phyloP scores from a whole-genome alignment of 2,113 vertebrate genomes.

The Xiphorhynchus elegans region DNA sequence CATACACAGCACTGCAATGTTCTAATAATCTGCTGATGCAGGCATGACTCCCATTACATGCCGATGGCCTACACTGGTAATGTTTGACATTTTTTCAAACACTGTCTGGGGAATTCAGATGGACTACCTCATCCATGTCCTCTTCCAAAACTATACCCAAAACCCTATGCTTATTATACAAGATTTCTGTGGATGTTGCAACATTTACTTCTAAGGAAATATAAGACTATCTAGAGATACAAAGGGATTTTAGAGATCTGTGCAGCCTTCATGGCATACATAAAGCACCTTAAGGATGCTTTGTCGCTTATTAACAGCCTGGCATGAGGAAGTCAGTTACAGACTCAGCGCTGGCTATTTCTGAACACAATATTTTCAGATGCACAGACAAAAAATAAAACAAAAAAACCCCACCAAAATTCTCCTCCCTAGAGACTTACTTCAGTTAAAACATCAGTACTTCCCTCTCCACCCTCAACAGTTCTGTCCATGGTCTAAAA shows the following conservation, averaged over 20 bases:
- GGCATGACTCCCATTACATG: background rate
- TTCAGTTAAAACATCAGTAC: background rate
- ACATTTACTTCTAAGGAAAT: background rate
- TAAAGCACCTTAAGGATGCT: background rate
- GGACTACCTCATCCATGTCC: background rate
- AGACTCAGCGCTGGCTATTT: background rate
- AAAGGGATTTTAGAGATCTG: background rate
- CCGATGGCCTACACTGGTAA: background rate
- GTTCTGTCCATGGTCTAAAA: background rate
- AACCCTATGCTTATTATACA: fast-evolving
- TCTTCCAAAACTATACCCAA: background rate
- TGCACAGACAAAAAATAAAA: background rate
- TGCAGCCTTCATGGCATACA: background rate
- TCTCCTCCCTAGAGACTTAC: background rate
- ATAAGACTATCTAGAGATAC: background rate
- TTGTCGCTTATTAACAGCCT: background rate
- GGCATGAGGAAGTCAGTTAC: background rate
- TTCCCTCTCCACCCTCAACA: fast-evolving
- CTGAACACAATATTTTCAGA: background rate
- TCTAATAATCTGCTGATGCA: constrained; percentile 32
- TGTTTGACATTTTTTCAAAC: background rate
- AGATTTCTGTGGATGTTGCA: background rate
- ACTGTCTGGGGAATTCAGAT: background rate
- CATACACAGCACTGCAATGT: background rate
- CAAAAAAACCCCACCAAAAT: background rate